These are phyloP conservation scores for Aphidoletes aphidimyza DNA, from an alignment of 2,888 invertebrate genomes.

Conservation along the genomic window DNA sequence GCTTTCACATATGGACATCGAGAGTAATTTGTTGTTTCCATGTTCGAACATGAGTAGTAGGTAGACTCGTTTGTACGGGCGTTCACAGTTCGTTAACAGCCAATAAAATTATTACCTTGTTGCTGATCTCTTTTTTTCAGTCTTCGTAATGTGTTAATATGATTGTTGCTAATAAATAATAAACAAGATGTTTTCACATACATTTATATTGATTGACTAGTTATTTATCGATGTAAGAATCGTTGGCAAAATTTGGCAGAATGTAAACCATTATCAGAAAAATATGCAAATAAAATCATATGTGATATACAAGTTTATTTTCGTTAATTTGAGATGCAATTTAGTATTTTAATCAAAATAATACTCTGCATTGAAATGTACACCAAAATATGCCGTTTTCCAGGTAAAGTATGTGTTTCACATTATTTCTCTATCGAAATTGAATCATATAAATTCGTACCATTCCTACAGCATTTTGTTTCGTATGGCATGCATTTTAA, in stretches of 20 bases:
- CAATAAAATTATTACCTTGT: slow-evolving; percentile 33
- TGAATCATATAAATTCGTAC: slow-evolving; percentile 46
- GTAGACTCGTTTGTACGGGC: slow-evolving; percentile 34
- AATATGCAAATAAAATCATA: slow-evolving; percentile 30
- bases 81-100: slow-evolving; percentile 47
- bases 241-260: slow-evolving; percentile 3
- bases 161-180: slow-evolving; percentile 32
- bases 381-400: neutral
- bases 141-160: slow-evolving; percentile 44
- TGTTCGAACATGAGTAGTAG: slow-evolving; percentile 31
- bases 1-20: neutral
- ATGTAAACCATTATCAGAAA: neutral
- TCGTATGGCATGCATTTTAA: slow-evolving; percentile 35
- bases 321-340: too few relatives aligned
- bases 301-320: too few relatives aligned
- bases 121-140: slow-evolving; percentile 5
- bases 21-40: slow-evolving; percentile 28
- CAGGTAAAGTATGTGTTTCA: neutral
- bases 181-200: neutral
- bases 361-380: too few relatives aligned
- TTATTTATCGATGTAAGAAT: neutral
- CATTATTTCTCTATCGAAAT: slow-evolving; percentile 27
- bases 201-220: neutral
- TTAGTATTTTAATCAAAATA: too few relatives aligned
- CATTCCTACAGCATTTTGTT: slow-evolving; percentile 33